phyloP scores from a whole-genome alignment of 2,888 invertebrate species.

The Cephus sareptanus region DNA sequence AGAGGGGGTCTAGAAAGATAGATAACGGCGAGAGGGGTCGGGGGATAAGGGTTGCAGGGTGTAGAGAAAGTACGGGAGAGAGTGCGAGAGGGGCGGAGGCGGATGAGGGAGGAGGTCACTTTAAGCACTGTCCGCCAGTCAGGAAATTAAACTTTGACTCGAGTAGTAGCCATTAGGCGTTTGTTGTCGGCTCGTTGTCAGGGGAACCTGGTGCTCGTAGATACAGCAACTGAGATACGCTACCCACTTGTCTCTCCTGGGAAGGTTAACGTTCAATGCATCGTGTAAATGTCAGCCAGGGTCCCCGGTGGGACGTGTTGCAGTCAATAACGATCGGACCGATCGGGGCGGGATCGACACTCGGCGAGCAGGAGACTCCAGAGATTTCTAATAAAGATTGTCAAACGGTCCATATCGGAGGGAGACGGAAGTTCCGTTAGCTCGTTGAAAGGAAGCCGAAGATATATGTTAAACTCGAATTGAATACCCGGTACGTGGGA shows the following conservation, averaged over 20 bases:
- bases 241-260: slow-evolving; percentile 39
- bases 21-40: not conserved
- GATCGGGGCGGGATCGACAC: not conserved
- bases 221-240: slow-evolving; percentile 61
- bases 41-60: slow-evolving; percentile 1
- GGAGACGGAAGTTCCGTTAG: not conserved
- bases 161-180: slow-evolving; percentile 59
- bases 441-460: not conserved
- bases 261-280: slow-evolving; percentile 47
- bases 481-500: not conserved
- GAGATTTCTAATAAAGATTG: not conserved
- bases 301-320: slow-evolving; percentile 37
- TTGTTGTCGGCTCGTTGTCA: slow-evolving; percentile 62
- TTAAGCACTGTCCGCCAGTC: slow-evolving; percentile 55
- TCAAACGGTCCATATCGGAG: not conserved
- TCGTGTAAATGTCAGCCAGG: slow-evolving; percentile 53
- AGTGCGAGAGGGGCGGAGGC: slow-evolving; percentile 3
- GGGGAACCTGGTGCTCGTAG: slow-evolving; percentile 55
- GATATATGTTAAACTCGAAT: not conserved
- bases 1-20: slow-evolving; percentile 3
- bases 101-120: slow-evolving; percentile 38
- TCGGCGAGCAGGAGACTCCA: slow-evolving; percentile 26
- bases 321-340: slow-evolving; percentile 42
- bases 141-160: slow-evolving; percentile 63
- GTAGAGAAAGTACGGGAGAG: slow-evolving; percentile 23